Percentiles rank a stretch among this genome's conserved stretches.
Evolutionary conservation across 2,113 vertebrate species (phyloP).

Genomic region (Cavia aperea): DNA sequence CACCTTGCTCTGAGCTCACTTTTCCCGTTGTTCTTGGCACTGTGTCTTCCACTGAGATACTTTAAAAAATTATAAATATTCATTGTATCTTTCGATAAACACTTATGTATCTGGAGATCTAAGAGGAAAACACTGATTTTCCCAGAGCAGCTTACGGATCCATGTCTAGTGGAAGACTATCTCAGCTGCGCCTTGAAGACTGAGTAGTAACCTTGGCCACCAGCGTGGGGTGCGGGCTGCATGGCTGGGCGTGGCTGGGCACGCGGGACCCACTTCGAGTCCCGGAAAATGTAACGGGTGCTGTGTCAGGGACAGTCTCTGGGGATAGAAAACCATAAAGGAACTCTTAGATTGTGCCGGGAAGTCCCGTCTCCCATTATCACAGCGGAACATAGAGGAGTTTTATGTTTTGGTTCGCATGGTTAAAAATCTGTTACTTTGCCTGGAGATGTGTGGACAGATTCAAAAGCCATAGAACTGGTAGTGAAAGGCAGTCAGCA

Average conservation of each 20-base stretch:
- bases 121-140: not conserved
- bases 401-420: not conserved
- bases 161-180: not conserved
- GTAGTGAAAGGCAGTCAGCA: not conserved
- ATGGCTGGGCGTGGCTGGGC: not conserved
- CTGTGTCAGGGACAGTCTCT: not conserved
- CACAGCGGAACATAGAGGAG: not conserved
- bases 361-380: not conserved
- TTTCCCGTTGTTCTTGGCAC: not conserved
- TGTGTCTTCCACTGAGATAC: not conserved
- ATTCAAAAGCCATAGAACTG: not conserved
- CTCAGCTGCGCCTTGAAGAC: not conserved
- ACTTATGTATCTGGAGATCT: not conserved
- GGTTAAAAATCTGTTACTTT: not conserved
- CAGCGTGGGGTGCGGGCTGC: not conserved
- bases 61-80: not conserved
- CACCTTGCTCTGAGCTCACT: not conserved
- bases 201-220: not conserved
- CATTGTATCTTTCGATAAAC: not conserved
- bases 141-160: not conserved
- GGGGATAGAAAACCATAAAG: not conserved
- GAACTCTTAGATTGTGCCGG: not conserved
- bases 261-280: not conserved
- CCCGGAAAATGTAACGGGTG: not conserved
- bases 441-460: not conserved